Conservation (phyloP, 2,113 vertebrate genomes). For the Actenoides hombroni region DNA sequence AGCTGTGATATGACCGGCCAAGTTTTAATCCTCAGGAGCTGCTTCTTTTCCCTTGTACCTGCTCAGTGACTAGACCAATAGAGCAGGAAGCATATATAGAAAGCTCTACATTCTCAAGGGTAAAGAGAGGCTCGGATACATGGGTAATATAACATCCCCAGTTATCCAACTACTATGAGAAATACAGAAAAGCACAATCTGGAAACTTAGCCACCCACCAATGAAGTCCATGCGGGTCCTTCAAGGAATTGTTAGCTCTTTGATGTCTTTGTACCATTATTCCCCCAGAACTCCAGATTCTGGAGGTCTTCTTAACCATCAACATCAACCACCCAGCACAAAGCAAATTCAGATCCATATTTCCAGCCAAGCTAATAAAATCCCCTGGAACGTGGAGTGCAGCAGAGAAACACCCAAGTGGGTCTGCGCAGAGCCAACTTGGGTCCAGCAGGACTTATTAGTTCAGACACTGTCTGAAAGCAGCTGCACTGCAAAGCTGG, state of each 20-base stretch:
- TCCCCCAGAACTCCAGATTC: neutral
- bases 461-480: constrained; percentile 41
- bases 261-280: neutral
- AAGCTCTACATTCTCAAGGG: neutral
- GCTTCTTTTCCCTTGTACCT: neutral
- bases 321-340: neutral
- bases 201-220: neutral
- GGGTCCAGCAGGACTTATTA: constrained; percentile 50
- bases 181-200: neutral
- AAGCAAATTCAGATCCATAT: neutral
- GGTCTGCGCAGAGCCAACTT: constrained; percentile 26
- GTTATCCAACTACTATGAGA: neutral
- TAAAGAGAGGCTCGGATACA: neutral
- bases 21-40: neutral
- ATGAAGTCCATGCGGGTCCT: neutral
- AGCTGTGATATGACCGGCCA: neutral
- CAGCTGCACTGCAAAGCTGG: constrained; percentile 48
- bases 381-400: neutral
- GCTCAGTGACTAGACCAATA: neutral
- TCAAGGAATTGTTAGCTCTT: neutral
- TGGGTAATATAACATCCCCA: neutral
- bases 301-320: neutral
- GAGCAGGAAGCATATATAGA: neutral
- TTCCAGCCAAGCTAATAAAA: constrained; percentile 60
- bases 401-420: constrained; percentile 36